Evolutionary conservation across 2,888 invertebrate genomes (phyloP).

Genomic region (Scrobipalpa costella): DNA sequence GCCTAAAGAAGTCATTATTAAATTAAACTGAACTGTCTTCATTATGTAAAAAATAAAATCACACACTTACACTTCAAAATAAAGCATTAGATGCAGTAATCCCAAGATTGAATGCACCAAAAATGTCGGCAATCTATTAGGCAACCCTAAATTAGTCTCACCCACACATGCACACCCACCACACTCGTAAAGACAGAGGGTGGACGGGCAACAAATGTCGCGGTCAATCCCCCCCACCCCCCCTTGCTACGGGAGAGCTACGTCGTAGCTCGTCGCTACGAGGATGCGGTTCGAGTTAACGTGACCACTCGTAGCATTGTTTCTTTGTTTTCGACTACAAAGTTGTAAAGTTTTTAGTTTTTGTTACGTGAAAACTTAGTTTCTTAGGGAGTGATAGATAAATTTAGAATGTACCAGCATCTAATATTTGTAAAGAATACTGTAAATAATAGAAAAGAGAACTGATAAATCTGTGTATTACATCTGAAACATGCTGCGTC

Average conservation of each 20-base stretch:
- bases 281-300: neutral
- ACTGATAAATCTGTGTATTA: too few species aligned
- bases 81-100: neutral
- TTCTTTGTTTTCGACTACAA: neutral
- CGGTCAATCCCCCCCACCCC: constrained; percentile 65
- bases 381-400: too few species aligned
- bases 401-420: too few species aligned
- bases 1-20: too few species aligned
- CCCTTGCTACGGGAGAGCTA: constrained; percentile 29
- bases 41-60: neutral
- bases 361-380: too few species aligned
- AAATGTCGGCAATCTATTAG: constrained; percentile 20
- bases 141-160: constrained; percentile 22
- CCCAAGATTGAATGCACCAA: neutral
- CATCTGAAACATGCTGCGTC: too few species aligned
- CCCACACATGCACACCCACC: constrained; percentile 35
- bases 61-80: neutral
- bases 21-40: too few species aligned
- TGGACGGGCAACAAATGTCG: constrained; percentile 76
- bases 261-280: constrained; percentile 24
- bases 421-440: too few species aligned
- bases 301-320: neutral
- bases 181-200: constrained; percentile 53
- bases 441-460: too few species aligned
- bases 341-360: too few species aligned